Conservation (phyloP, 2,113 vertebrate species). For the Trochalopteron elliotii region DNA sequence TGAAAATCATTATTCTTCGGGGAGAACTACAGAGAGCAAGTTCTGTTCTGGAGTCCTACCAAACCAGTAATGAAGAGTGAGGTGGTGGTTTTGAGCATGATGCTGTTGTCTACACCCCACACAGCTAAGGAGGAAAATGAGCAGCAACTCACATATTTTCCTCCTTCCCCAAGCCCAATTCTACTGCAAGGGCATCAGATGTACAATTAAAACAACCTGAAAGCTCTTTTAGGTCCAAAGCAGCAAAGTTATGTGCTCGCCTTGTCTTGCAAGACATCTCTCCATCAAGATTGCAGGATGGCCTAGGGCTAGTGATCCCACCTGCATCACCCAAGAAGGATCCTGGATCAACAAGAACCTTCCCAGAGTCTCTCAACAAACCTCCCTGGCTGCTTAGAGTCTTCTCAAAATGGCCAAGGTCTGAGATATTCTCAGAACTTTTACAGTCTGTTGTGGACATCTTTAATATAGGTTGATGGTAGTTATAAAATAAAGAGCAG, state of each 20-base stretch:
- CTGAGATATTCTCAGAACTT: background rate
- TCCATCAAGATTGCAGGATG: background rate
- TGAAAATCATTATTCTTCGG: constrained; percentile 4
- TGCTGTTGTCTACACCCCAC: accelerated
- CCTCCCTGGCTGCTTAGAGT: background rate
- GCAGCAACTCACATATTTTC: background rate
- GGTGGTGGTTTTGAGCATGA: background rate
- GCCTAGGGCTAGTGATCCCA: background rate
- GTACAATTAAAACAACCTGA: background rate
- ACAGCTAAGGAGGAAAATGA: background rate
- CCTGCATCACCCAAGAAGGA: background rate
- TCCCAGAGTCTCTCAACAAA: background rate
- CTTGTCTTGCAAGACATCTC: background rate
- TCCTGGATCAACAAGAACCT: background rate
- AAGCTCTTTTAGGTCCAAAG: background rate
- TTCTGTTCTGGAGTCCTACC: background rate
- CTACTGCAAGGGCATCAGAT: background rate
- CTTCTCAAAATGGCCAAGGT: background rate
- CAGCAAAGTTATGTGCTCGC: background rate
- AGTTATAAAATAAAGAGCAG: background rate
- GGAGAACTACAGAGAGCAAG: background rate
- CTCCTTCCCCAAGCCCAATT: background rate
- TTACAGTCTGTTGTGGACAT: background rate
- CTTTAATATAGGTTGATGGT: background rate
- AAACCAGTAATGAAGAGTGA: background rate